Evolutionary conservation across 2,113 vertebrate genomes (phyloP).

Genomic region (Oxyruncus cristatus): DNA sequence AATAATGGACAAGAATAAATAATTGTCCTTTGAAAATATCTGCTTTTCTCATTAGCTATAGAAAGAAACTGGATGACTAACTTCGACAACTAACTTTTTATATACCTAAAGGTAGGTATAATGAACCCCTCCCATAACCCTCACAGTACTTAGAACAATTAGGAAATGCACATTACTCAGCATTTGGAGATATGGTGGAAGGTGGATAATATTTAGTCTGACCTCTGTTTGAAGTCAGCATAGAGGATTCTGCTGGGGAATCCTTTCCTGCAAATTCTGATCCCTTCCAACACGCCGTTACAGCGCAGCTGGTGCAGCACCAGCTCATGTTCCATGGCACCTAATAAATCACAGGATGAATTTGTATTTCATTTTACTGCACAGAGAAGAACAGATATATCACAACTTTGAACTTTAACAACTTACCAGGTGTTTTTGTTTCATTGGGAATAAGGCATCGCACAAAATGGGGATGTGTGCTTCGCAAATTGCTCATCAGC

Average conservation of each 20-base stretch:
- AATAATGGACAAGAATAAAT: background rate
- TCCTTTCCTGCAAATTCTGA: constrained; percentile 58
- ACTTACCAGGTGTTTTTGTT: constrained; percentile 64
- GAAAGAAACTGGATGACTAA: background rate
- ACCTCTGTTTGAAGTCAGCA: constrained; percentile 61
- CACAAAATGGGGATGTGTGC: constrained; percentile 63
- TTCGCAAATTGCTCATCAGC: constrained; percentile 58
- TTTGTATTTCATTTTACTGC: background rate
- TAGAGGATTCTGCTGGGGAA: constrained; percentile 60
- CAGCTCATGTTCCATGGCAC: constrained; percentile 62
- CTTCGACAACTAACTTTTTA: background rate
- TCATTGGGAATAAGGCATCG: constrained; percentile 61
- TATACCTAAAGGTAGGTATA: background rate
- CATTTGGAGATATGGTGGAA: background rate
- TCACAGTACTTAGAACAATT: background rate
- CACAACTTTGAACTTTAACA: background rate
- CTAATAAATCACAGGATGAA: constrained; percentile 2
- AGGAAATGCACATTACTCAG: background rate
- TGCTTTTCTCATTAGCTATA: background rate
- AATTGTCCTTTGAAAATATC: background rate
- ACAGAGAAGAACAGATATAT: background rate
- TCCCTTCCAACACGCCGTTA: constrained; percentile 46
- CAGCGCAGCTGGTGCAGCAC: constrained; percentile 60
- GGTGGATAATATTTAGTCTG: background rate
- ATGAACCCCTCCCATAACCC: background rate